Conservation (phyloP, 1,140 invertebrate species). For the Procambarus virginalis region DNA sequence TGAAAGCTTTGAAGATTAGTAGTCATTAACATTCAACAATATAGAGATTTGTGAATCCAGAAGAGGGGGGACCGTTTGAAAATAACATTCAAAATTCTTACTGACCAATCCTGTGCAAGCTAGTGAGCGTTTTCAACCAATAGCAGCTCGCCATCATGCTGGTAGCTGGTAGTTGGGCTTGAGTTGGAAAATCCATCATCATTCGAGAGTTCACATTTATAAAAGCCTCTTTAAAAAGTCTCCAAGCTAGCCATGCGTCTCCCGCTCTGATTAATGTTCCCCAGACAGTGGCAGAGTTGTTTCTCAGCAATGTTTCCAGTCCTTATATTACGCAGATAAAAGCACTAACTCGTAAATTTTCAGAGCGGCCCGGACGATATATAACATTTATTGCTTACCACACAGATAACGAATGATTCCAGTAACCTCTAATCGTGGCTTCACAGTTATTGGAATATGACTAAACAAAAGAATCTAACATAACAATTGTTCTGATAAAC, state of each 20-base stretch:
- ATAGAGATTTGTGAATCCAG: background rate
- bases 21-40: background rate
- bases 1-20: too few species aligned
- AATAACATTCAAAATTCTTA: background rate
- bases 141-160: background rate
- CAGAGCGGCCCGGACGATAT: background rate
- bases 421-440: too few species aligned
- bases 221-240: slow-evolving; percentile 8
- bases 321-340: background rate
- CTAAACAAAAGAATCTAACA: too few species aligned
- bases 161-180: background rate
- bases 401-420: too few species aligned
- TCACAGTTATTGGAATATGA: too few species aligned
- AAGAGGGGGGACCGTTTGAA: background rate
- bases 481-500: too few species aligned
- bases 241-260: slow-evolving; percentile 1
- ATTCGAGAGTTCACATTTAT: slow-evolving; percentile 17
- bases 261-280: slow-evolving; percentile 1
- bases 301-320: background rate
- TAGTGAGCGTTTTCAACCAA: background rate
- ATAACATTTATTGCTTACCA: background rate
- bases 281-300: background rate
- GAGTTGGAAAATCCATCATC: slow-evolving; percentile 33
- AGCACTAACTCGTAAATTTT: background rate
- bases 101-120: background rate